These are phyloP conservation scores for Thyatira batis DNA, from an alignment of 2,888 invertebrate genomes.

Conservation along the genomic window DNA sequence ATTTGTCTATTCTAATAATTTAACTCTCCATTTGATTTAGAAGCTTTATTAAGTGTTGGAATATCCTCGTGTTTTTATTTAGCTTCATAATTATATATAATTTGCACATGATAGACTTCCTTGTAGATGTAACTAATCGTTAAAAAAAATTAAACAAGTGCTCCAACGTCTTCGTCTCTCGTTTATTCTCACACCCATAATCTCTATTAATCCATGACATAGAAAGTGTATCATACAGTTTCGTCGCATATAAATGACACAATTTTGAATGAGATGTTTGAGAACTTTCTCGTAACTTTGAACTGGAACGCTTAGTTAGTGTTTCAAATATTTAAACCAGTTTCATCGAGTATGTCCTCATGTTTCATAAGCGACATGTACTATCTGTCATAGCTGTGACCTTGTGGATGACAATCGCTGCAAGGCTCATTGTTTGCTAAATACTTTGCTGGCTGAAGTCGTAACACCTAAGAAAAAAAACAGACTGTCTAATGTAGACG, in stretches of 20 bases:
- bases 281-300: constrained; percentile 25
- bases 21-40: neutral
- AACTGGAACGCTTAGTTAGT: constrained; percentile 11
- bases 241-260: neutral
- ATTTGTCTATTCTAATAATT: neutral
- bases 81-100: no score
- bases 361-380: constrained; percentile 34
- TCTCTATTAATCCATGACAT: neutral
- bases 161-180: no score
- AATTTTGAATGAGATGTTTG: constrained; percentile 18
- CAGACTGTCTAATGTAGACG: neutral
- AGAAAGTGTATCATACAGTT: neutral
- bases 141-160: no score
- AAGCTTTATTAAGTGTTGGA: no score
- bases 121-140: no score
- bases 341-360: constrained; percentile 24
- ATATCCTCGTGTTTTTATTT: no score
- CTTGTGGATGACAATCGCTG: constrained; percentile 40
- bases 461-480: neutral
- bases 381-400: constrained; percentile 45
- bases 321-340: constrained; percentile 33
- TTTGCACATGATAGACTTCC: no score
- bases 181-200: neutral
- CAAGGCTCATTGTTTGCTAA: constrained; percentile 43
- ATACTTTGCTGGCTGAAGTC: constrained; percentile 8